Base-by-base conservation (phyloP, 2,888 invertebrate species). In the Sericinus montela region DNA sequence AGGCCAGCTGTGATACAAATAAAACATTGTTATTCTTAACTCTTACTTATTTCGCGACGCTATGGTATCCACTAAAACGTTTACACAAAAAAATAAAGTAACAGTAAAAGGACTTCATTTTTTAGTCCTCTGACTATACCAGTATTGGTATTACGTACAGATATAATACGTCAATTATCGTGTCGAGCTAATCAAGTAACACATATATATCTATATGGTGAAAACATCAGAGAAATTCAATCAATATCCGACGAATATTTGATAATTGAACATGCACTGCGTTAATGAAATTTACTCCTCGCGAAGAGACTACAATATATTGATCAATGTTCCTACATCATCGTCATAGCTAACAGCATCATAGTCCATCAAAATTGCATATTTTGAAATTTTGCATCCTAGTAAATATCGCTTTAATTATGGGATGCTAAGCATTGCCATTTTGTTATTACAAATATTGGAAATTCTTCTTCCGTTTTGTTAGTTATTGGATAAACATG, bases 231-330 rank as follows among this genome's bases (percentile, higher is more conserved):
- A 53, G 49, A 54, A 55, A 55, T 53, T 53, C 70, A 68, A 67
- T 63, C 72, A 61, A 60, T 57, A 60, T 52, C 65, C 63, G 67
- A 63, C 58, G 61, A 63, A 66, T 64, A 67, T 57, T 62, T 70
- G 65, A 67, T 83, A 80, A 83, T 83, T 82, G 83, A 75, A 82
- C 83, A 81, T 79, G 83, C 71, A 65, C 75, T 54, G 60, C 65
- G 70, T 63, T 83, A 81, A 83, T 83, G 72, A 80, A 75, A 75
- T 77, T 75, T 77, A 75, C 75, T 68, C 69, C 63, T 61, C 62
- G 55, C 55, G 57, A 47, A 34, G 43, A 29, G 44, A 32, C 38
- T 14, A 13, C 29, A 55, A 52, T 56, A 55, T 56, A 41, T 45
- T 48, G 36, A 30, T 30, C 25, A 34, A 43, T 48, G 44, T 39